Percentiles rank a stretch among this genome's conserved stretches.
phyloP scores from a whole-genome alignment of 1,140 invertebrate genomes.

The Caenorhabditis tropicalis region DNA sequence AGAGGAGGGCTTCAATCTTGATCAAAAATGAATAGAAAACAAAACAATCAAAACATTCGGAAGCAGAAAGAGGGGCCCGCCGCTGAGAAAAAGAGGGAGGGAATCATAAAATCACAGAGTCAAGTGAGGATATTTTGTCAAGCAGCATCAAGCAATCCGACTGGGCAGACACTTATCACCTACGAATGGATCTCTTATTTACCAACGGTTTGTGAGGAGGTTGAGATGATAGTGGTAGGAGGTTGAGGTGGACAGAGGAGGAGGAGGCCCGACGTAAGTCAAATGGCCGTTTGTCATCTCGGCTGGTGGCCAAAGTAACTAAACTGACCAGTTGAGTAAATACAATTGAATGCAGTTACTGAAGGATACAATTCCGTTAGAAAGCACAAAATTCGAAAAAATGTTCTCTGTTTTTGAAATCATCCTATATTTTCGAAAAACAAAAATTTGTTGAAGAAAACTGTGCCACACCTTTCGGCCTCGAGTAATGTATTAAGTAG shows the following conservation, averaged over 20 bases:
- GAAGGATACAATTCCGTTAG: background rate
- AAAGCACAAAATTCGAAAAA: background rate
- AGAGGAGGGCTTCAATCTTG: background rate
- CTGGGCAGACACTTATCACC: conserved; percentile 27
- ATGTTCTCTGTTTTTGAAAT: too few relatives aligned
- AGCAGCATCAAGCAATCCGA: background rate
- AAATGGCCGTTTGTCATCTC: background rate
- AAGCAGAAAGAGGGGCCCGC: background rate
- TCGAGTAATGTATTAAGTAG: too few relatives aligned
- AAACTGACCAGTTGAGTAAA: background rate
- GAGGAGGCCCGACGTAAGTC: background rate
- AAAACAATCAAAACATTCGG: conserved; percentile 30
- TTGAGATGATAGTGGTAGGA: background rate
- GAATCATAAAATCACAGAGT: background rate
- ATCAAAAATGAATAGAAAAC: conserved; percentile 35
- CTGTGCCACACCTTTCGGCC: too few relatives aligned
- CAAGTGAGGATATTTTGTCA: conserved; percentile 27
- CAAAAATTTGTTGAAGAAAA: too few relatives aligned
- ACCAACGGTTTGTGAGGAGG: background rate
- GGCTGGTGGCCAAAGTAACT: background rate
- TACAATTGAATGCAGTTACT: background rate
- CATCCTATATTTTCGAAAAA: too few relatives aligned
- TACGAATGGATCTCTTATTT: background rate
- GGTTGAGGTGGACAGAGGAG: background rate
- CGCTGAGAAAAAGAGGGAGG: background rate